phyloP scores from a whole-genome alignment of 2,797 vertebrate genomes.

The Aselliscus stoliczkanus region DNA sequence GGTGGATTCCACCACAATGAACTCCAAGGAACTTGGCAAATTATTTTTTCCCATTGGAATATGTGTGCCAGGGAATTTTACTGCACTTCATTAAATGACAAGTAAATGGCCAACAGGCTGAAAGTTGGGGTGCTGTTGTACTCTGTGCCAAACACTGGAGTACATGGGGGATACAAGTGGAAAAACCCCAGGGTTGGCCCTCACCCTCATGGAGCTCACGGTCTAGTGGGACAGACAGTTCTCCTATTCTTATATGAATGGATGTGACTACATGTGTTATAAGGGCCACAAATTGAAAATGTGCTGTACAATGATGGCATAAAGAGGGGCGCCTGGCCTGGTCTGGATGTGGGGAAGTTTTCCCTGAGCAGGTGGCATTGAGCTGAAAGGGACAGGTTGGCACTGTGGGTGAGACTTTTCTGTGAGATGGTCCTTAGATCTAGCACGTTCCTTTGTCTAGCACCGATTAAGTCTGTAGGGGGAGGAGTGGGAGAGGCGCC shows the following conservation, averaged over 20 bases:
- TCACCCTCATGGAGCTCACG: too few species aligned
- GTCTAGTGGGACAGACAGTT: neutral
- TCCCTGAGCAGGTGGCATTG: neutral
- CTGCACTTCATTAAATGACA: neutral
- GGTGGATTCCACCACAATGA: too few species aligned
- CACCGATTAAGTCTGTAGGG: neutral
- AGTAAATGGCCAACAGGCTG: accelerated
- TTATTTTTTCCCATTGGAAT: neutral
- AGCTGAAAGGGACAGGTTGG: neutral
- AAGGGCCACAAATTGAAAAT: too few species aligned
- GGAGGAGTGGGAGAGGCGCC: neutral
- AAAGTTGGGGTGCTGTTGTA: neutral
- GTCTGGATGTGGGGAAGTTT: neutral
- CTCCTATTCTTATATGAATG: accelerated
- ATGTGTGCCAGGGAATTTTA: too few species aligned
- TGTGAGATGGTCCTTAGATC: neutral
- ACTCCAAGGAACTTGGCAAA: too few species aligned
- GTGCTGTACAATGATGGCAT: too few species aligned
- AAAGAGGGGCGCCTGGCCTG: accelerated
- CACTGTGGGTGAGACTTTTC: neutral
- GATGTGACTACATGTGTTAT: too few species aligned
- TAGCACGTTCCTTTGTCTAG: too few species aligned
- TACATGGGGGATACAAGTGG: too few species aligned
- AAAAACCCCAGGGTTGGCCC: neutral
- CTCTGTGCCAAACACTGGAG: neutral